Evolutionary conservation across 2,888 invertebrate genomes (phyloP).

Genomic region (Synanthedon formicaeformis): DNA sequence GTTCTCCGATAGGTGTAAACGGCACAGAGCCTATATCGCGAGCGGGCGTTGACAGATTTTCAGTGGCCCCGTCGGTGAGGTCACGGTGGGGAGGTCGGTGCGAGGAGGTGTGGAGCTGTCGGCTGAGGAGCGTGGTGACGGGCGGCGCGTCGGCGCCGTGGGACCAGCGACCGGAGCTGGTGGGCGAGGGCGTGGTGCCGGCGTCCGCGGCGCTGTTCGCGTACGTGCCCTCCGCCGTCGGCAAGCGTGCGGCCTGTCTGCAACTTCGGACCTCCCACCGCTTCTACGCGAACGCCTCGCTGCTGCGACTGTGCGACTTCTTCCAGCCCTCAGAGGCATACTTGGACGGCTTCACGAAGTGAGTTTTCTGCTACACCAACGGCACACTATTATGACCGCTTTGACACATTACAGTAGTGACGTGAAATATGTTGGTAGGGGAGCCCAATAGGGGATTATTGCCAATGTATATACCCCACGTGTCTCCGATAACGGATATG

Average conservation of each 20-base stretch:
- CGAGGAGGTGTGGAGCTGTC: neutral
- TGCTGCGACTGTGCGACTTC: neutral
- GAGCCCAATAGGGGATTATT: too few species aligned
- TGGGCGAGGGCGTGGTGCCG: constrained; percentile 67
- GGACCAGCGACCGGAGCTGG: neutral
- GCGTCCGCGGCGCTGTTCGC: constrained; percentile 78
- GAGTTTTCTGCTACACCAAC: neutral
- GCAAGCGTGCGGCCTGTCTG: constrained; percentile 38
- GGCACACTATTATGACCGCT: too few species aligned
- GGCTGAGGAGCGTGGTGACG: neutral
- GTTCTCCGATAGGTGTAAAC: neutral
- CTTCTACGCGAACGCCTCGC: neutral
- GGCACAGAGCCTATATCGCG: neutral
- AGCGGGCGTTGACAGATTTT: neutral
- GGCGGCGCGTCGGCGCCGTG: neutral
- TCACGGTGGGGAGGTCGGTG: neutral
- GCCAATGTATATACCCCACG: too few species aligned
- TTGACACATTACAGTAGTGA: too few species aligned
- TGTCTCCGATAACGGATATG: too few species aligned
- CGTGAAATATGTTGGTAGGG: too few species aligned
- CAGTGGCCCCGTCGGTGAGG: neutral
- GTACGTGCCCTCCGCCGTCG: constrained; percentile 84
- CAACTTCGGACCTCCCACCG: neutral
- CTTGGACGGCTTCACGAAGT: neutral
- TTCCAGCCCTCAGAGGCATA: neutral